A percentile compares a stretch with the other conserved stretches of the same genome.
These are phyloP conservation scores for Venusia cambrica DNA, from an alignment of 2,888 invertebrate genomes.

Conservation along the genomic window DNA sequence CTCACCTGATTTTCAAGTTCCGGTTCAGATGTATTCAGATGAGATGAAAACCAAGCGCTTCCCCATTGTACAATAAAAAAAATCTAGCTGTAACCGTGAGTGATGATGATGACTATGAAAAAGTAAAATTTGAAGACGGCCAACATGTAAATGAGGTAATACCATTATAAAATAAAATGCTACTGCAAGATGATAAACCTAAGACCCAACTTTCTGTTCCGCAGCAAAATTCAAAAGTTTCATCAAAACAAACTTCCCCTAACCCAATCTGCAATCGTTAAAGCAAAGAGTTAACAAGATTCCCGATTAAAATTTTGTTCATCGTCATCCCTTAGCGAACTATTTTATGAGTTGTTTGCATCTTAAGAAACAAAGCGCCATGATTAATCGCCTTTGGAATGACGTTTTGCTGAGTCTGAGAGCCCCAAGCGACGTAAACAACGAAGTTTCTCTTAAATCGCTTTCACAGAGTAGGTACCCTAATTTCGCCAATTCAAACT, in stretches of 20 bases:
- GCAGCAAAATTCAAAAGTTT: constrained; percentile 10
- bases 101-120: no score
- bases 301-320: constrained; percentile 25
- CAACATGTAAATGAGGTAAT: no score
- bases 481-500: constrained; percentile 59
- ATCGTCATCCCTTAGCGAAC: constrained; percentile 39
- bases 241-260: constrained; percentile 13
- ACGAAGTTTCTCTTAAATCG: constrained; percentile 59
- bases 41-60: no score
- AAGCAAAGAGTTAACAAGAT: constrained; percentile 23
- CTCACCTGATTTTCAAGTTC: no score
- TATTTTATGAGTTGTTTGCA: constrained; percentile 54
- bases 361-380: constrained; percentile 45
- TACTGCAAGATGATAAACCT: no score
- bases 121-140: no score
- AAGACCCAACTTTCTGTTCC: constrained; percentile 3
- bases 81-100: no score
- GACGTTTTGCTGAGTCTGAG: constrained; percentile 46
- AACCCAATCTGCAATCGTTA: constrained; percentile 17
- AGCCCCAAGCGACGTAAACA: constrained; percentile 43
- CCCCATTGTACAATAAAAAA: no score
- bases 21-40: no score
- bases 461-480: constrained; percentile 43
- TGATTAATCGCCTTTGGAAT: constrained; percentile 58
- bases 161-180: no score